These are phyloP conservation scores for Danio choprae DNA, from an alignment of 2,797 vertebrate species.

Conservation along the genomic window DNA sequence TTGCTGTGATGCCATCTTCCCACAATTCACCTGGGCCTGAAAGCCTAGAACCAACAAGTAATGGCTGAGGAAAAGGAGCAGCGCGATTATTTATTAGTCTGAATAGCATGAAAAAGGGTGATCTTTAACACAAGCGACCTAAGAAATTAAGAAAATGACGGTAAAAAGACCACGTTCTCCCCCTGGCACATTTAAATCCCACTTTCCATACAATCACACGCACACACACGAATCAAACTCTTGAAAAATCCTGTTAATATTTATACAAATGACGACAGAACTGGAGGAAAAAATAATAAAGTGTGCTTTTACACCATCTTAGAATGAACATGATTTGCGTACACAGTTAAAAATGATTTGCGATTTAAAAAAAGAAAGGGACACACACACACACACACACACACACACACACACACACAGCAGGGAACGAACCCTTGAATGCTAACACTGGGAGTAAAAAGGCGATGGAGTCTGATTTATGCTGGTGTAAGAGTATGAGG, in stretches of 20 bases:
- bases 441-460: constrained; percentile 68
- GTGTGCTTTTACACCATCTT: constrained; percentile 76
- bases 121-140: constrained; percentile 13
- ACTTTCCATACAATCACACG: background rate
- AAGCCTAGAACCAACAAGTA: constrained; percentile 25
- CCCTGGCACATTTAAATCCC: constrained; percentile 25
- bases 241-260: constrained; percentile 68
- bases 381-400: no score
- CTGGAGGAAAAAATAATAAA: constrained; percentile 66
- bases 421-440: constrained; percentile 48
- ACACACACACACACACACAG: background rate
- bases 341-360: constrained; percentile 76
- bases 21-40: constrained; percentile 4
- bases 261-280: constrained; percentile 73
- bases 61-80: constrained; percentile 14
- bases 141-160: constrained; percentile 41
- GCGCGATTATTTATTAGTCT: background rate
- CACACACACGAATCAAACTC: constrained; percentile 54
- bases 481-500: constrained; percentile 48
- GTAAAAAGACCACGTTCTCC: constrained; percentile 40
- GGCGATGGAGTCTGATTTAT: constrained; percentile 63
- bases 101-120: constrained; percentile 35
- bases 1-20: background rate
- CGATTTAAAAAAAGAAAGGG: constrained; percentile 57
- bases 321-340: constrained; percentile 72